phyloP scores from a whole-genome alignment of 1,140 invertebrate species.

The Samia ricini region DNA sequence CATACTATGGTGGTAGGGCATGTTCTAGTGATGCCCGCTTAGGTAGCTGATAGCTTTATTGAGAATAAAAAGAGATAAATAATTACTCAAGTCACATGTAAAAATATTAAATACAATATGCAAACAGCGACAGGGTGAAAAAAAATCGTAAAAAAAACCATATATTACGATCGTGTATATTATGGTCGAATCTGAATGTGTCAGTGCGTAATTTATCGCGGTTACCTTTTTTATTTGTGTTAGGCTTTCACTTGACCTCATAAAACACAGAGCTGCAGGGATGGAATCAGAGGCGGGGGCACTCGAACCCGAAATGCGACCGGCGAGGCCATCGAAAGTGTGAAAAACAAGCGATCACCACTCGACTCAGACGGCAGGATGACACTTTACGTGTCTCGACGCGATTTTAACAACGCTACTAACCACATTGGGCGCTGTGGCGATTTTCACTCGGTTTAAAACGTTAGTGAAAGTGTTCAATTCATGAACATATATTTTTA shows the following conservation, averaged over 20 bases:
- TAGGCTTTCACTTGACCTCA: constrained; percentile 71
- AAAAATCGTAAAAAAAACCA: constrained; percentile 58
- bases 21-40: no score
- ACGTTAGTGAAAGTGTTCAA: no score
- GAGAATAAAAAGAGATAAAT: neutral
- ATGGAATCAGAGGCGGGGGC: constrained; percentile 58
- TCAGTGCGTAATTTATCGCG: constrained; percentile 74
- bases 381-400: constrained; percentile 71
- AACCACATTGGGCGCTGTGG: constrained; percentile 51
- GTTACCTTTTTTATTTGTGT: constrained; percentile 70
- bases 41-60: no score
- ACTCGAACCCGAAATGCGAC: constrained; percentile 50
- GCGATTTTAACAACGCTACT: constrained; percentile 75
- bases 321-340: constrained; percentile 68
- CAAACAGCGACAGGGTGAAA: neutral
- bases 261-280: constrained; percentile 69
- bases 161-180: constrained; percentile 69
- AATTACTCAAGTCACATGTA: neutral
- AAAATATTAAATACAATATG: neutral
- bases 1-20: no score
- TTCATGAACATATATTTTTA: no score
- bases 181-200: constrained; percentile 74
- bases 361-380: constrained; percentile 63
- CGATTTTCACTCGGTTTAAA: constrained; percentile 60
- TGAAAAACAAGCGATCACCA: constrained; percentile 76